phyloP scores from a whole-genome alignment of 2,797 vertebrate genomes.

The Danio jaintianensis region DNA sequence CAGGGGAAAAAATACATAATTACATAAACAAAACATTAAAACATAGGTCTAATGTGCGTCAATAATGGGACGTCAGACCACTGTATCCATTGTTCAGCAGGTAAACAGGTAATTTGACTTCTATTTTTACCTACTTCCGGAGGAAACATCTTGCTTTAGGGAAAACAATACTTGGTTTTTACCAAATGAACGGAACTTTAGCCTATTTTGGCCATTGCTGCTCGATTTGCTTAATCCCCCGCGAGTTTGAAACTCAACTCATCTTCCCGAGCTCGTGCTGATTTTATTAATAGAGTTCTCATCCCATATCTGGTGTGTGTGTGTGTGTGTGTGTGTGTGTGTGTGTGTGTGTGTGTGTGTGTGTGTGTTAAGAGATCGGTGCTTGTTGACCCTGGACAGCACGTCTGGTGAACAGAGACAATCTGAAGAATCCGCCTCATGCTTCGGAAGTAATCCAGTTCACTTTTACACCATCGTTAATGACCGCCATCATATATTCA shows the following conservation, averaged over 20 bases:
- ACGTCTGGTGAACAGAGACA: neutral
- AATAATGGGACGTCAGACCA: too few species aligned
- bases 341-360: neutral
- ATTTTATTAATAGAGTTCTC: slow-evolving; percentile 24
- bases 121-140: neutral
- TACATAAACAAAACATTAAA: too few species aligned
- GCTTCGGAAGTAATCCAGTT: neutral
- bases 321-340: neutral
- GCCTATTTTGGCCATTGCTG: neutral
- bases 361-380: neutral
- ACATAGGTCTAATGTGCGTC: too few species aligned
- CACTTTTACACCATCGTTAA: too few species aligned
- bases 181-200: neutral
- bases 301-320: slow-evolving; percentile 2
- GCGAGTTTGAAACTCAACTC: neutral
- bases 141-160: neutral
- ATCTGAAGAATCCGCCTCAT: neutral
- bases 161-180: neutral
- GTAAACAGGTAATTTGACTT: too few species aligned
- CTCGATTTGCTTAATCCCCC: neutral
- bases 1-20: too few species aligned
- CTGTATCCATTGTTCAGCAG: too few species aligned
- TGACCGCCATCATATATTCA: too few species aligned
- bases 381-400: neutral
- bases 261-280: neutral